Evolutionary conservation across 2,113 vertebrate genomes (phyloP), one percentile per base, ranked within the genome.

Genomic region (Atlantisia rogersi): DNA sequence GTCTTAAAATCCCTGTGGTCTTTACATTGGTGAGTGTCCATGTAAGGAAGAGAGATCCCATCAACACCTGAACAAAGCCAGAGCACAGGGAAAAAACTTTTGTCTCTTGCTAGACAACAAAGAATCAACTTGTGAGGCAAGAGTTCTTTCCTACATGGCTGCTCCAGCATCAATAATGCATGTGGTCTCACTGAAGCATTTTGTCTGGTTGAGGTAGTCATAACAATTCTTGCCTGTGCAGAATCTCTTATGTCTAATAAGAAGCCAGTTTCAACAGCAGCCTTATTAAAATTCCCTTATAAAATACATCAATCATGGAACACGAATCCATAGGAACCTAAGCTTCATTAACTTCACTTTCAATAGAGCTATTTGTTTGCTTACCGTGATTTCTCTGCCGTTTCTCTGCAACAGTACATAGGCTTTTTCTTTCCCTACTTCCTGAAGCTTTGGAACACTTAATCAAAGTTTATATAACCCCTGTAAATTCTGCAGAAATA

Each of bases 221-320:
- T 63, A 90, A 82, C 2, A 6, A 40, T 76, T 75, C 69, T 84
- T 2, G 3, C 65, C 44, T 78, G 35, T 92, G 74, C 50, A 95
- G 65, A 84, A 60, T 68, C 48, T 92, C 77, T 67, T 56, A 59
- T 32, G 4, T 59, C 83, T 94, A 88, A 92, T 32, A 89, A 56
- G 56, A 91, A 89, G 64, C 75, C 76, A 94, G 29, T 92, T 94
- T 91, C 81, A 89, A 69, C 29, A 68, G 29, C 32, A 84, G 14
- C 29, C 69, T 82, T 87, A 94, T 91, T 95, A 96, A 96, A 95
- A 94, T 79, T 95, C 74, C 89, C 89, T 95, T 94, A 82, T 25
- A 87, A 92, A 87, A 69, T 91, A 95, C 94, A 95, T 94, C 89
- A 95, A 21, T 89, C 86, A 53, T 10, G 31, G 94, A 94, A 89